Percentiles rank a stretch among this genome's conserved stretches.
phyloP scores from a whole-genome alignment of 2,113 vertebrate species.

The Pungitius pungitius region DNA sequence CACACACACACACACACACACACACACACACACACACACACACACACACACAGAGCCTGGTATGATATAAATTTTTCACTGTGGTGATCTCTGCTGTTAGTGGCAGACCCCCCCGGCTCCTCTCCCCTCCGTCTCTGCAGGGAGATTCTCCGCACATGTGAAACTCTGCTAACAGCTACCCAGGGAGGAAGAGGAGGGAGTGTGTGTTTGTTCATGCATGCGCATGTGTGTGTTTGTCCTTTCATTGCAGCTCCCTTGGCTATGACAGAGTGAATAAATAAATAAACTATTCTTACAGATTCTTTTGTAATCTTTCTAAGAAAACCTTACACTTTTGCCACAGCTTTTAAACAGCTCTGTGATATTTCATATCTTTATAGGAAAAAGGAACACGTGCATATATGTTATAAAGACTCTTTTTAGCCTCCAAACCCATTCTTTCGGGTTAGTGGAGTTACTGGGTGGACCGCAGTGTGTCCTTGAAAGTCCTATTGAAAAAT shows the following conservation, averaged over 20 bases:
- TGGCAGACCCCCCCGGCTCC: conserved; percentile 50
- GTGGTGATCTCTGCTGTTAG: conserved; percentile 59
- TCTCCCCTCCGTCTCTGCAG: conserved; percentile 48
- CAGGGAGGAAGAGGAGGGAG: conserved; percentile 43
- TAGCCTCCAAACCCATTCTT: conserved; percentile 34
- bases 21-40: conserved; percentile 39
- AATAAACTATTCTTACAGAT: conserved; percentile 9
- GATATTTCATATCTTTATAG: neutral
- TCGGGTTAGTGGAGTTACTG: conserved; percentile 51
- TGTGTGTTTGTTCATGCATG: conserved; percentile 8
- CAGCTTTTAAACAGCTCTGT: neutral
- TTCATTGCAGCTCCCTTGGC: conserved; percentile 15
- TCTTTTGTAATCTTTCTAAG: conserved; percentile 17
- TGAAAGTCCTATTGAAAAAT: conserved; percentile 75
- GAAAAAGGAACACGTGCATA: neutral
- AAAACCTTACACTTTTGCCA: neutral
- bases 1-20: conserved; percentile 16
- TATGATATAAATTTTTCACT: conserved; percentile 69
- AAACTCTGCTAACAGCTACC: conserved; percentile 69
- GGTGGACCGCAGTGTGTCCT: conserved; percentile 49
- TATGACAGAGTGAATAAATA: conserved; percentile 24
- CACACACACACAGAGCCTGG: conserved; percentile 22
- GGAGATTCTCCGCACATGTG: conserved; percentile 59
- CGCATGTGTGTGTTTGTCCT: conserved; percentile 24
- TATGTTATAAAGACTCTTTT: conserved; percentile 16